These are phyloP conservation scores for Campylomormyrus numenius DNA, from an alignment of 2,113 vertebrate genomes.

Conservation along the genomic window DNA sequence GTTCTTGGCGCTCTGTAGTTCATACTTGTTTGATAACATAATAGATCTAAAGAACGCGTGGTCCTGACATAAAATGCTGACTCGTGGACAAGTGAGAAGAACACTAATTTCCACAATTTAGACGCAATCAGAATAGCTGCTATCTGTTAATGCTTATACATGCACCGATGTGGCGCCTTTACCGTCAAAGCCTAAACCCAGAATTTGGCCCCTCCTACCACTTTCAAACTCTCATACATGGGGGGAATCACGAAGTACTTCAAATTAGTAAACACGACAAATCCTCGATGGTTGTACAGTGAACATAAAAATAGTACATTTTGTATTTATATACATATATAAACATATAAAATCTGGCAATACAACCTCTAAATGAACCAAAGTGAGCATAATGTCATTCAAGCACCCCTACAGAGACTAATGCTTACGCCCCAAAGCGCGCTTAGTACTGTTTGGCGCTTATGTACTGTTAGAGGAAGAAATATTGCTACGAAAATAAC, in stretches of 20 bases:
- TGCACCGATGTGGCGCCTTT: not conserved
- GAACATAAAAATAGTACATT: not conserved
- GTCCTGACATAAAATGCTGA: not conserved
- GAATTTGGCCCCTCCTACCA: not conserved
- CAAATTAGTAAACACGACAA: not conserved
- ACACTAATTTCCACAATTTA: not conserved
- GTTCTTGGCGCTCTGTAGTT: not conserved
- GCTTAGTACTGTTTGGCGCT: conserved; percentile 42
- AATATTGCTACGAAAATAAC: conserved; percentile 11
- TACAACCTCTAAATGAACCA: not conserved
- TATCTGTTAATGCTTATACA: not conserved
- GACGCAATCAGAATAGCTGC: no score
- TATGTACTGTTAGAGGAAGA: conserved; percentile 14
- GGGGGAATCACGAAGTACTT: not conserved
- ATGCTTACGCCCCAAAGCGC: conserved; percentile 45
- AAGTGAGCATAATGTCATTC: not conserved
- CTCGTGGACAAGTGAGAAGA: not conserved
- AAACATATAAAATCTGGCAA: not conserved
- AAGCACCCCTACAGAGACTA: not conserved
- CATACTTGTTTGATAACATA: not conserved
- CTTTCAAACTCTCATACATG: not conserved
- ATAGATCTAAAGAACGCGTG: not conserved
- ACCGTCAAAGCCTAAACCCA: conserved; percentile 2
- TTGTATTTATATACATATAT: not conserved
- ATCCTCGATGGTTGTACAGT: not conserved